phyloP scores from a whole-genome alignment of 2,797 vertebrate species.

The Sphenodon punctatus region DNA sequence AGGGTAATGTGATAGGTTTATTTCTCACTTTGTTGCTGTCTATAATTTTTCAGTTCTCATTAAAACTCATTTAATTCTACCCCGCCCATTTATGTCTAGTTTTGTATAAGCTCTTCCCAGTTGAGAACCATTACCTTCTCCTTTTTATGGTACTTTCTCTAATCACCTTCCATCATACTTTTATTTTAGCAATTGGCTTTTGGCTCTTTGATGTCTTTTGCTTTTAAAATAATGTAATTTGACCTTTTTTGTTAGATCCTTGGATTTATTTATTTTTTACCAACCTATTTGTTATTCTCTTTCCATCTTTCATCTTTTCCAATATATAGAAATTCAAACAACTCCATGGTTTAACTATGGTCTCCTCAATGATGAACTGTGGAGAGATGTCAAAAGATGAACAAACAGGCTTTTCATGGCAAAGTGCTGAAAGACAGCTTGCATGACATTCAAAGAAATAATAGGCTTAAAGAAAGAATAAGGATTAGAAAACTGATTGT shows the following conservation, averaged over 20 bases:
- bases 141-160: slow-evolving; percentile 52
- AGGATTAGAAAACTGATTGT: slow-evolving; percentile 46
- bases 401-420: slow-evolving; percentile 53
- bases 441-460: slow-evolving; percentile 21
- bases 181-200: slow-evolving; percentile 67
- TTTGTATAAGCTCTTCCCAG: slow-evolving; percentile 61
- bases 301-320: slow-evolving; percentile 59
- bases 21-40: slow-evolving; percentile 13
- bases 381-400: slow-evolving; percentile 48
- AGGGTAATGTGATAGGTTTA: slow-evolving; percentile 27
- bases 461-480: background rate
- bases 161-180: slow-evolving; percentile 54
- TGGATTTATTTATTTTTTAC: slow-evolving; percentile 33
- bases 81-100: slow-evolving; percentile 56
- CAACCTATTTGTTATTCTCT: slow-evolving; percentile 56
- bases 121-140: slow-evolving; percentile 59
- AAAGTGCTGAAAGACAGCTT: slow-evolving; percentile 22
- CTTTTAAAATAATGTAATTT: slow-evolving; percentile 55
- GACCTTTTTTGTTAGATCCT: slow-evolving; percentile 54
- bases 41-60: slow-evolving; percentile 61
- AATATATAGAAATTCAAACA: slow-evolving; percentile 64
- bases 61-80: slow-evolving; percentile 58
- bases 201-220: slow-evolving; percentile 61
- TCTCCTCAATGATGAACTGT: slow-evolving; percentile 33
- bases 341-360: slow-evolving; percentile 50